Percentiles rank a stretch among this genome's conserved stretches.
phyloP scores from a whole-genome alignment of 2,113 vertebrate species.

The Hypanus sabinus region DNA sequence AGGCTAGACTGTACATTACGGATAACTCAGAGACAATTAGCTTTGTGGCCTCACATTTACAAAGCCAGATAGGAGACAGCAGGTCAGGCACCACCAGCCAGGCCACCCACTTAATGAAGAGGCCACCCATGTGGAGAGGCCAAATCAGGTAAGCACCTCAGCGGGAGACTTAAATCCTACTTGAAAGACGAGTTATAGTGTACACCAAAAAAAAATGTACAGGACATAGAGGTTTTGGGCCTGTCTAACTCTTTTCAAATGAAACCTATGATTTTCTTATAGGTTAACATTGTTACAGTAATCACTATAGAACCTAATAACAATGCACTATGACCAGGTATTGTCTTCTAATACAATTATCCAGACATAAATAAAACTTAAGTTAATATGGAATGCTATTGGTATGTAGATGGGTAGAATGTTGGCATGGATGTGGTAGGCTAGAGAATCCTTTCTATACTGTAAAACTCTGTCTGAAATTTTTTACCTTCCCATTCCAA shows the following conservation, averaged over 20 bases:
- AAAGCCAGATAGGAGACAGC: not conserved
- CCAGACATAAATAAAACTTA: not conserved
- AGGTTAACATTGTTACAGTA: not conserved
- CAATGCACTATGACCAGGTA: not conserved
- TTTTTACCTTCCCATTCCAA: too few relatives aligned
- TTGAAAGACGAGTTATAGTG: conserved; percentile 18
- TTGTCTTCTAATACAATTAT: not conserved
- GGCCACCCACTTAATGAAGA: not conserved
- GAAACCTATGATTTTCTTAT: not conserved
- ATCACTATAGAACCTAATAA: not conserved
- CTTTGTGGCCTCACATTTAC: not conserved
- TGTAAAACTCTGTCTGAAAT: not conserved
- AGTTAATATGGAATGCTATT: not conserved
- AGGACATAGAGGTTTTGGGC: not conserved
- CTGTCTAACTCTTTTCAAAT: not conserved
- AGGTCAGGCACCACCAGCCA: not conserved
- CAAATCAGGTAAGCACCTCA: not conserved
- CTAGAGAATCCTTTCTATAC: too few relatives aligned
- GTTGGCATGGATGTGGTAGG: too few relatives aligned
- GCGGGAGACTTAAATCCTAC: not conserved
- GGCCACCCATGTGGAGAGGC: conserved; percentile 14
- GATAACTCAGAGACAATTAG: not conserved
- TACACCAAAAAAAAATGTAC: not conserved
- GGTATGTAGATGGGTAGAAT: too few relatives aligned
- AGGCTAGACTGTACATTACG: not conserved